Conservation (phyloP, 2,797 vertebrate genomes). For the Smutsia temminckii region DNA sequence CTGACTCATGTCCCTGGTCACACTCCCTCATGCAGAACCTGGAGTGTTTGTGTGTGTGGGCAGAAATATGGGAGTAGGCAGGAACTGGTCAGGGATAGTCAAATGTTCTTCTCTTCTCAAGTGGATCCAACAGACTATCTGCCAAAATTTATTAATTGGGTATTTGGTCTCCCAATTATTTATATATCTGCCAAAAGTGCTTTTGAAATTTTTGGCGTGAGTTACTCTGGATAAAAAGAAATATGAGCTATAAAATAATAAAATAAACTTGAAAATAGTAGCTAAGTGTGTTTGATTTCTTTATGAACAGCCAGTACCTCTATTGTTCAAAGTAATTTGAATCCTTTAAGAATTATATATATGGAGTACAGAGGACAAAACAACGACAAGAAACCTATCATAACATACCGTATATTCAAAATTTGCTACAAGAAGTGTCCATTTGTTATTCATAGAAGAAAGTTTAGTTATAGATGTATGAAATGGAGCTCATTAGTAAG, state of each 20-base stretch:
- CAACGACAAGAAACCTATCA: constrained; percentile 53
- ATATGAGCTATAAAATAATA: constrained; percentile 75
- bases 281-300: constrained; percentile 51
- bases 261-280: constrained; percentile 71
- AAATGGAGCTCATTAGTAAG: constrained; percentile 2
- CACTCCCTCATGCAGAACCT: constrained; percentile 19
- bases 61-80: constrained; percentile 64
- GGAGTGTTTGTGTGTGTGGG: constrained; percentile 10
- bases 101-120: constrained; percentile 79
- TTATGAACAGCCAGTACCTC: constrained; percentile 66
- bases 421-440: not conserved
- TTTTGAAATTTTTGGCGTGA: constrained; percentile 83
- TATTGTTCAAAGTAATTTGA: constrained; percentile 68
- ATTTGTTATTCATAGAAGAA: not conserved
- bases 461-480: not conserved
- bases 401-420: constrained; percentile 32
- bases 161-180: constrained; percentile 81
- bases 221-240: constrained; percentile 78
- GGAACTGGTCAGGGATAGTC: constrained; percentile 70
- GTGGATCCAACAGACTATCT: constrained; percentile 74
- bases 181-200: constrained; percentile 80
- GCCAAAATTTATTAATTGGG: constrained; percentile 84
- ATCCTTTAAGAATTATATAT: constrained; percentile 58
- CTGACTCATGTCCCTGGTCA: not conserved
- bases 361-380: not conserved